These are phyloP conservation scores for Caenorhabditis uteleia DNA, from an alignment of 2,888 invertebrate genomes.

Conservation along the genomic window DNA sequence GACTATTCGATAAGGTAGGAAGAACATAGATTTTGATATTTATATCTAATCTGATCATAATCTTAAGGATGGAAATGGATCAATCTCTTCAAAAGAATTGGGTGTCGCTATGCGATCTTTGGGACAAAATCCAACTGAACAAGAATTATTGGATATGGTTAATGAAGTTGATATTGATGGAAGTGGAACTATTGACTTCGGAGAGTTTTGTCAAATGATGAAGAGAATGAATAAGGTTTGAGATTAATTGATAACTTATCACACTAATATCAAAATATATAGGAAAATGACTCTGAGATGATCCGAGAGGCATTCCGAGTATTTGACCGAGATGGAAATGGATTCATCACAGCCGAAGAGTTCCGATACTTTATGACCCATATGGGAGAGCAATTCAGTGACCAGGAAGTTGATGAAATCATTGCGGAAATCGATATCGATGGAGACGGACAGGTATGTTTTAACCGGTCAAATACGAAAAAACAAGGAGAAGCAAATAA, in stretches of 20 bases:
- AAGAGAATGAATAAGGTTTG: conserved; percentile 68
- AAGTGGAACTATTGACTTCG: conserved; percentile 67
- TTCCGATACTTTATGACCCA: conserved; percentile 70
- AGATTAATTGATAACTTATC: not conserved
- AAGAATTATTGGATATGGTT: conserved; percentile 69
- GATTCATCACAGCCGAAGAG: conserved; percentile 69
- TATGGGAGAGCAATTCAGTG: conserved; percentile 70
- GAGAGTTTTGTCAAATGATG: conserved; percentile 70
- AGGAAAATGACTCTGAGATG: conserved; percentile 70
- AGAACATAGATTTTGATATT: too few species aligned
- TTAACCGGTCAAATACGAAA: not conserved
- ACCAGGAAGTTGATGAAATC: conserved; percentile 69
- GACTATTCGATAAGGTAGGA: conserved; percentile 70
- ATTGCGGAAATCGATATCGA: conserved; percentile 70
- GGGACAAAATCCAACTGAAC: conserved; percentile 71
- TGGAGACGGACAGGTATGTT: conserved; percentile 68
- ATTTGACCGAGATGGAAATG: conserved; percentile 69
- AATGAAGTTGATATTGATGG: conserved; percentile 70
- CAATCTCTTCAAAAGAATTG: conserved; percentile 70
- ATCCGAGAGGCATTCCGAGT: conserved; percentile 69
- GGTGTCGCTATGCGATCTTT: conserved; percentile 71
- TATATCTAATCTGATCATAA: not conserved
- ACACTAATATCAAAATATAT: conserved; percentile 9
- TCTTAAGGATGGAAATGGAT: conserved; percentile 70
- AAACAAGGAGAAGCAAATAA: not conserved